Base-by-base conservation (phyloP, 2,888 invertebrate species). In the Caenorhabditis macrosperma region DNA sequence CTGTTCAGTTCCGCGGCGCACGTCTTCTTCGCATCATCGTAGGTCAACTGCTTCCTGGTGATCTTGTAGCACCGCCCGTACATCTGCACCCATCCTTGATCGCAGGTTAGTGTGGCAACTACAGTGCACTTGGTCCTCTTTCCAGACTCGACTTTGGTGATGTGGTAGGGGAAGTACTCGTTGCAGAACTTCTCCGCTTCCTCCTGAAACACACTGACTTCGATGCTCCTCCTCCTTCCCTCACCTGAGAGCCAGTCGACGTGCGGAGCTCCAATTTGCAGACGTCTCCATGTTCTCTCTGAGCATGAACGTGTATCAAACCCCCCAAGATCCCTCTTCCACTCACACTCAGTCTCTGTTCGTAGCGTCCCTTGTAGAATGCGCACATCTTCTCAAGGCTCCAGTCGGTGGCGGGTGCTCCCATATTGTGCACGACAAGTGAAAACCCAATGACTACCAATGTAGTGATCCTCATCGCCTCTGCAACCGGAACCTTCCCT, bases 41-140 rank as follows among this genome's bases (percentile, higher is more conserved):
- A 15, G 9, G 20, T 61, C 46, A 30, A 46, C 46, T 46, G 9
- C 12, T 46, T 22, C 48, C 30, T 50, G 22, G 9, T 20, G 1
- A 63, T 50, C 28, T 63, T 63, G 28, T 63, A 63, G 10, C 63
- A 63, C 35, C 63, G 48, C 24, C 63, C 63, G 9, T 50, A 63
- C n/a, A 63, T 7, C 28, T 63, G 63, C 33, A 63, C 33, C 63
- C 63, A 63, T 50, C 50, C 63, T 20, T 15, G 1, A 6, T 10
- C n/a, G 30, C 61, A 61, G 30, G 30, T 30, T 15, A 61, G 30
- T 1, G 61, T 61, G 1, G 46, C 46, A 46, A 30, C 61, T 2
- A 46, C 61, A 17, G 1, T 41, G 0, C 46, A 46, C 20, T 28
- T 7, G 20, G 20, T n/a, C n/a, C n/a, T n/a, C n/a, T n/a, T 1